Evolutionary conservation across 2,888 invertebrate species (phyloP).

Genomic region (Cheilosia vernalis): DNA sequence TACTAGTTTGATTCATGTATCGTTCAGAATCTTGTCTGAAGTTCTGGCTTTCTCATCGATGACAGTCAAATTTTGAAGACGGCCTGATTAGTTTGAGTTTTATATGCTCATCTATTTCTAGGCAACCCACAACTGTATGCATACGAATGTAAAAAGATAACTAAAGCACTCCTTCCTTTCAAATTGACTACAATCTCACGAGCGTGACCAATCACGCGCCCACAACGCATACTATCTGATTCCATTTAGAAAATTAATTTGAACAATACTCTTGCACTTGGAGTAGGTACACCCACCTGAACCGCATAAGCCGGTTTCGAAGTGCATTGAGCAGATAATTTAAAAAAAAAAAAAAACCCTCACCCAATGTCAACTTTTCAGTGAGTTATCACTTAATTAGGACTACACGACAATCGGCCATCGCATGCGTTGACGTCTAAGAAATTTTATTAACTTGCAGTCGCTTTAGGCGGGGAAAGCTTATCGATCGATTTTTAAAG

Average conservation of each 20-base stretch:
- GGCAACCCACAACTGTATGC: no score
- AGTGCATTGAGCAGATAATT: background rate
- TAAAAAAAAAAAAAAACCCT: background rate
- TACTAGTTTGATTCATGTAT: background rate
- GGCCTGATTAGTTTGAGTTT: no score
- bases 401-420: background rate
- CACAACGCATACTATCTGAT: no score
- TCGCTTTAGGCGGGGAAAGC: background rate
- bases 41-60: background rate
- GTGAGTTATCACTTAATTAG: slow-evolving; percentile 3
- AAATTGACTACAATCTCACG: no score
- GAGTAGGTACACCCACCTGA: no score
- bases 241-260: no score
- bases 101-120: no score
- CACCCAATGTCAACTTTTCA: background rate
- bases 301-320: no score
- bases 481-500: background rate
- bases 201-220: no score
- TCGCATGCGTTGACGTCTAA: background rate
- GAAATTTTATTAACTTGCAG: slow-evolving; percentile 2
- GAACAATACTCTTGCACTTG: no score
- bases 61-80: background rate
- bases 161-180: no score
- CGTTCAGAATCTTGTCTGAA: background rate
- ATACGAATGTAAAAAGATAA: no score